Evolutionary conservation across 2,797 vertebrate genomes (phyloP).

Genomic region (Hypotaenidia philippensis): DNA sequence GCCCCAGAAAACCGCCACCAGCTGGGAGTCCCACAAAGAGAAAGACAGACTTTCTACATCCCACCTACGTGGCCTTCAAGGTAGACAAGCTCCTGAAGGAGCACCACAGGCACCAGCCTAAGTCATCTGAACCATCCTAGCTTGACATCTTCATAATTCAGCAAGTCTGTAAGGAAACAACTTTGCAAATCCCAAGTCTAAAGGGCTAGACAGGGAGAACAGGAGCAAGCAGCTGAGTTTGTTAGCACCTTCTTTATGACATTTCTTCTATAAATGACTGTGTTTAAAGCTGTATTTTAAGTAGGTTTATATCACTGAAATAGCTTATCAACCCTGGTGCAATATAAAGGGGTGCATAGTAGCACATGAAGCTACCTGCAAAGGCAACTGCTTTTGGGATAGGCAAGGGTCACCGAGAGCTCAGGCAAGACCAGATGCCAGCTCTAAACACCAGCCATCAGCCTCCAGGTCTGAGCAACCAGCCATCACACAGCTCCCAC

Average conservation of each 20-base stretch:
- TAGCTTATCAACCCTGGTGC: not conserved
- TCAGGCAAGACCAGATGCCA: accelerated
- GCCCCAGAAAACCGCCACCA: not conserved
- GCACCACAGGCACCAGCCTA: not conserved
- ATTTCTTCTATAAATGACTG: not conserved
- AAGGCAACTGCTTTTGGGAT: not conserved
- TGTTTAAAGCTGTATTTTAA: not conserved
- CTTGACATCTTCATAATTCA: accelerated
- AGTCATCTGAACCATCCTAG: accelerated
- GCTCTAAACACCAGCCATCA: not conserved
- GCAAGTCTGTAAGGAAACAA: not conserved
- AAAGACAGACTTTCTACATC: not conserved
- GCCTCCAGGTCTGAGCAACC: not conserved
- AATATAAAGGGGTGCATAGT: not conserved
- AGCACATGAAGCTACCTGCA: not conserved
- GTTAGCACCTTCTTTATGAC: not conserved
- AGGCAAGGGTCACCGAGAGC: accelerated
- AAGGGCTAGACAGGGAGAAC: not conserved
- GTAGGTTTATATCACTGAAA: not conserved
- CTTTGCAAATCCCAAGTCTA: not conserved
- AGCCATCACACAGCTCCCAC: not conserved
- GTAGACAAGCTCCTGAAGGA: not conserved
- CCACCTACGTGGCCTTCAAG: not conserved
- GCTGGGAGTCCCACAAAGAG: not conserved
- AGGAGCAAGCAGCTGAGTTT: not conserved